Conservation (phyloP, 2,888 invertebrate species). For the Biston betularia region DNA sequence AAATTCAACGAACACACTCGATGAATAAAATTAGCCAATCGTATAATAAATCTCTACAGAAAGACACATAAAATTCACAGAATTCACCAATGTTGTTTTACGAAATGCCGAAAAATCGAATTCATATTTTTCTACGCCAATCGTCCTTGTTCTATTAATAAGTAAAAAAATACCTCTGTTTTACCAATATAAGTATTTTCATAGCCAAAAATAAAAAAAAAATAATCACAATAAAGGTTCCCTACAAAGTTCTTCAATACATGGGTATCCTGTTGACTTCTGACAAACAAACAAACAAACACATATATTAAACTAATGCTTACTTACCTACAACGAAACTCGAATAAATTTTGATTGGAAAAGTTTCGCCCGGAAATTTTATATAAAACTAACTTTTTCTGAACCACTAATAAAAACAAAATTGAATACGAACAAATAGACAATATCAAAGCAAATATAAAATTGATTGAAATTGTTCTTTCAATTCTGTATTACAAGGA, state of each 20-base stretch:
- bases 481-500: constrained; percentile 11
- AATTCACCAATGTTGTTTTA: too few species aligned
- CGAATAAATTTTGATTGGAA: constrained; percentile 23
- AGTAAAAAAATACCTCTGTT: too few species aligned
- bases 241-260: background rate
- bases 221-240: background rate
- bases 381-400: constrained; percentile 24
- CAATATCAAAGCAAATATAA: constrained; percentile 17
- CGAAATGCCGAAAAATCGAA: too few species aligned
- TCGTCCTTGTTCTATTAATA: too few species aligned
- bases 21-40: too few species aligned
- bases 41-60: too few species aligned
- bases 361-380: constrained; percentile 22
- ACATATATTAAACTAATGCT: constrained; percentile 17
- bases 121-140: too few species aligned
- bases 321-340: constrained; percentile 11
- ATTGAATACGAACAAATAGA: background rate
- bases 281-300: constrained; percentile 15
- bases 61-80: too few species aligned
- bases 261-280: background rate
- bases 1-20: too few species aligned
- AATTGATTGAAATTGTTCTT: constrained; percentile 13
- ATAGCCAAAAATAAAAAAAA: background rate
- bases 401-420: constrained; percentile 19
- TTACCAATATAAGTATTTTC: too few species aligned